Conservation (phyloP, 2,113 vertebrate species). For the Nibea coibor region DNA sequence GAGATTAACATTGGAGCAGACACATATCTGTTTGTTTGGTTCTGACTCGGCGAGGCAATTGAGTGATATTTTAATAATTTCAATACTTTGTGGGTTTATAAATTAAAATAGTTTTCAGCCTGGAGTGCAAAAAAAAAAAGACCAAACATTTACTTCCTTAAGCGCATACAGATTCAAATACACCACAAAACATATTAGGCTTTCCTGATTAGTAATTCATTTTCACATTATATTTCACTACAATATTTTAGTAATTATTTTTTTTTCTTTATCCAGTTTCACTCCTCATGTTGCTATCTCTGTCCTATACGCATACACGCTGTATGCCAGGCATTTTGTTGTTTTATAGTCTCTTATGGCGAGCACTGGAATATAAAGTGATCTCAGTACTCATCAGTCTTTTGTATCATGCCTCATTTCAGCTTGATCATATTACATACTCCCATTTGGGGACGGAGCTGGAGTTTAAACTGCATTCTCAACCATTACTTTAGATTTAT, state of each 20-base stretch:
- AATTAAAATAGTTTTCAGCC: conserved; percentile 34
- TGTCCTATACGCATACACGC: background rate
- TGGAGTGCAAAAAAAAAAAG: background rate
- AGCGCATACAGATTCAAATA: background rate
- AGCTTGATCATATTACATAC: conserved; percentile 64
- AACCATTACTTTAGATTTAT: conserved; percentile 55
- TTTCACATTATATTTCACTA: background rate
- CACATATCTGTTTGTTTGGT: conserved; percentile 44
- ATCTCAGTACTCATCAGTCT: conserved; percentile 73
- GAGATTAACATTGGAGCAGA: conserved; percentile 47
- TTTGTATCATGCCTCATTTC: conserved; percentile 75
- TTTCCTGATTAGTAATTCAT: conserved; percentile 3
- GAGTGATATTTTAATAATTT: conserved; percentile 45
- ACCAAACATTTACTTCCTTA: background rate
- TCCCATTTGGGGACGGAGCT: conserved; percentile 62
- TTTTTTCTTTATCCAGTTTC: background rate
- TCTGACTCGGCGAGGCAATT: conserved; percentile 4
- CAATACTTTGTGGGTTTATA: conserved; percentile 20
- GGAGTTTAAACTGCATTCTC: conserved; percentile 58
- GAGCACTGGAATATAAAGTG: conserved; percentile 45
- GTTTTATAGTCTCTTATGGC: conserved; percentile 37
- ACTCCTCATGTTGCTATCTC: background rate
- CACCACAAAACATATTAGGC: background rate
- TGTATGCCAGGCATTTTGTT: conserved; percentile 35
- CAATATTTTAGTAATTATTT: background rate